Evolutionary conservation across 1,140 invertebrate species (phyloP), one percentile per base, ranked within the genome.

Genomic region (Drosophila auraria): DNA sequence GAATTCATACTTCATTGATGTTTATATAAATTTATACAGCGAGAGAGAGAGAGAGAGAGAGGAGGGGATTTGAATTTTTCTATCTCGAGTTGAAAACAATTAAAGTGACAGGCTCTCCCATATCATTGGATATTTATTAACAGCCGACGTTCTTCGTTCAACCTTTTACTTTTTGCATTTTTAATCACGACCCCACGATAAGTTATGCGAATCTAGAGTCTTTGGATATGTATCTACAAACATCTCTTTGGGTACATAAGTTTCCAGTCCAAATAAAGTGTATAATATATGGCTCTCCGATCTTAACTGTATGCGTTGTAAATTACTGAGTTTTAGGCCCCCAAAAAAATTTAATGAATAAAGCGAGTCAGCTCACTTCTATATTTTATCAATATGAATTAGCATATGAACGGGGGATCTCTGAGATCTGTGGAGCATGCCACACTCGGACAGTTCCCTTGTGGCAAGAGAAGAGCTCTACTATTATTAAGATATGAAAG

Each of bases 261-360:
- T 49, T 63, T 70, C 49, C 42, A 77, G 66, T 53, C 56, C 83
- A 66, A 54, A 87, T 87, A 87, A 87, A 87, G 86, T 87, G 11
- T 51, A 64, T 83, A 87, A 83, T 69, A 80, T 83, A 87, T 78
- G 80, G 40, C 23, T 59, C 25, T 64, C 58, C 73, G 59, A 82
- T 65, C 73, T 78, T 89, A 89, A 89, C 84, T 89, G 84, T 89
- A 89, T 51, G 84, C 70, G 70, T 83, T 82, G 84, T 89, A 89
- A 89, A 89, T 89, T 89, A 89, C 84, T 20, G 25, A 23, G 30
- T 63, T 64, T 82, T 59, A 86, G 82, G 59, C 45, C 62, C 49
- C 59, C 45, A 72, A 49, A 20, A 20, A 47, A 57, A 60, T 73
- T 74, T 60, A 84, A 79, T 63, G 80, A 82, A 82, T 62, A 78